phyloP scores from a whole-genome alignment of 1,140 invertebrate species.

The Teleopsis dalmanni region DNA sequence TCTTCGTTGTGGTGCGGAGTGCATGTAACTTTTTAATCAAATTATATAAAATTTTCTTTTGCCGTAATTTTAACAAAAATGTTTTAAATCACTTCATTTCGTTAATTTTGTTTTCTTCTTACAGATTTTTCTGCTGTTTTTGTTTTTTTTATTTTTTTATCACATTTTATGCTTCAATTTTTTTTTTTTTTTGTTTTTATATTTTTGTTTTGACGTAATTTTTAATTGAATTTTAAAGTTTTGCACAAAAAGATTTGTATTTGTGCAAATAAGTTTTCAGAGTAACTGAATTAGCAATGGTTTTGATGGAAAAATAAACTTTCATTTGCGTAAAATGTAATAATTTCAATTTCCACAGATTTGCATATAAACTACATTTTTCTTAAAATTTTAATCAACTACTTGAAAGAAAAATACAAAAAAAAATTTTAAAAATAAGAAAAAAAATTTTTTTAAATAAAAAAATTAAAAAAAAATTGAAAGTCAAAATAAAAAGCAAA shows the following conservation, averaged over 20 bases:
- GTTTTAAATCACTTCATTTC: conserved; percentile 1
- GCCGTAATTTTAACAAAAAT: conserved; percentile 36
- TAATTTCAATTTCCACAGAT: too few species aligned
- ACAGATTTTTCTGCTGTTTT: neutral
- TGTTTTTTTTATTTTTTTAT: neutral
- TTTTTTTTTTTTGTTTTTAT: neutral
- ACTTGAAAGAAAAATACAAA: too few species aligned
- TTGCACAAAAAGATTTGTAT: neutral
- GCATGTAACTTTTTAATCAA: conserved; percentile 44
- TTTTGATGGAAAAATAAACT: too few species aligned
- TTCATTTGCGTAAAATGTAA: too few species aligned
- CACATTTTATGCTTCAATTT: neutral
- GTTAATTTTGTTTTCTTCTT: too few species aligned
- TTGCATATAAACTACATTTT: too few species aligned
- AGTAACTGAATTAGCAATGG: too few species aligned
- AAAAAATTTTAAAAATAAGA: too few species aligned
- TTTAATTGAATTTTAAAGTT: conserved; percentile 11
- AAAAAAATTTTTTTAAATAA: too few species aligned
- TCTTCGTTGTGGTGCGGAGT: conserved; percentile 17
- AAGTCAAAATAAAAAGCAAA: too few species aligned
- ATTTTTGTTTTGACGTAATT: conserved; percentile 2
- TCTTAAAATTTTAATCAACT: too few species aligned
- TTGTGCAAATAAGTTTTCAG: neutral
- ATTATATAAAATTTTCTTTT: conserved; percentile 42
- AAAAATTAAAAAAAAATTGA: too few species aligned